Evolutionary conservation across 2,888 invertebrate genomes (phyloP), one percentile per base, ranked within the genome.

Genomic region (Eledona agricola): DNA sequence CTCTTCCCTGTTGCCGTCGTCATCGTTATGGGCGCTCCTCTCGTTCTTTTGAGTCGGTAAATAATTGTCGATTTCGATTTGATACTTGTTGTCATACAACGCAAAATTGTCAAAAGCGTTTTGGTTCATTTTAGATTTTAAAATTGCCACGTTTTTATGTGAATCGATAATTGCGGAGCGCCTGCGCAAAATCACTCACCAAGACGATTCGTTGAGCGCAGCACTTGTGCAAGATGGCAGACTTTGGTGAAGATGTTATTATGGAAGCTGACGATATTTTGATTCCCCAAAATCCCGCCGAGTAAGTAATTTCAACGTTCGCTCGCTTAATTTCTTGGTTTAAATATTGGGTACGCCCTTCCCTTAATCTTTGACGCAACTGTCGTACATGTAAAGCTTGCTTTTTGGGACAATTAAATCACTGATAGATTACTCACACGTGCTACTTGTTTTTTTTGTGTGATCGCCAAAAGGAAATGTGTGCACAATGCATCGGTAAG

Each of bases 241-340:
- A 74, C 54, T 65, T 74, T 43, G 68, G 67, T 43, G 72, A 72
- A 13, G 73, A 73, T 56, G 58, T 72, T 49, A 65, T 67, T 20
- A 73, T 74, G 72, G 74, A 74, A 42, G 66, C 65, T 45, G 73
- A 74, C 56, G 68, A 62, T 49, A 73, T 72, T 46, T 72, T 77
- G 53, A 70, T 77, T 43, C 70, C 72, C 2, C 70, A 69, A 61
- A 71, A 66, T 55, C 65, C 70, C n/a, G 74, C 73, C 67, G 72
- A 74, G 77, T 77, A 59, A 77, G 77, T 76, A 42, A 19, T 26
- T 2, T 31, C n/a, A 20, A 28, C 32, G 42, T 42, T 34, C n/a
- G 10, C 3, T 25, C 2, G 6, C 11, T n/a, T 28, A 10, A 10
- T 28, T 28, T 10, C n/a, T n/a, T n/a, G n/a, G n/a, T n/a, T n/a